Evolutionary conservation across 2,888 invertebrate species (phyloP), one percentile per base, ranked within the genome.

Genomic region (Heliconius erato): DNA sequence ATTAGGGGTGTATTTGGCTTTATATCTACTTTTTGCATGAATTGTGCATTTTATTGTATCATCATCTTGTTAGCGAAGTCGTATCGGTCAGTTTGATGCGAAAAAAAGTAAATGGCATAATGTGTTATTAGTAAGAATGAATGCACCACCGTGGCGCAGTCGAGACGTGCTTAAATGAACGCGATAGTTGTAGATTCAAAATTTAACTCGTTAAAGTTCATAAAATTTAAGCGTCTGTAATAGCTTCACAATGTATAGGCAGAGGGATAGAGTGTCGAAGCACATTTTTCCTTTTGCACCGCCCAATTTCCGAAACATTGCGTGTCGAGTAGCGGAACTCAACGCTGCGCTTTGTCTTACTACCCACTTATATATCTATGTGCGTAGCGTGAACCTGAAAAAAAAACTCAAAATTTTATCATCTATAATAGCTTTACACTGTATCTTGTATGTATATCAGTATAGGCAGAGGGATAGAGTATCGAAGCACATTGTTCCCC

Each of bases 1-100:
- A 95, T 95, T 95, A 93, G 87, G 87, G 89, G 86, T 92, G 93
- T 94, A 91, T 90, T 89, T 93, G 89, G 89, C 90, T 90, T 89
- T 91, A 87, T 89, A 85, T 85, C 81, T 82, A 82, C 80, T 83
- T 86, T 88, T 90, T 88, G 92, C 92, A 89, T 90, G 90, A 92
- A 93, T 92, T 85, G 85, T 91, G 89, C 92, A 94, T 95, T 85
- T 86, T 82, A 44, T 44, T 83, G 83, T 84, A 74, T 79, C 69
- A 69, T 59, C 72, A 32, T 79, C 83, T 85, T 84, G 82, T 84
- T 84, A 84, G 79, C 72, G 81, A 44, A n/a, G 40, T 28, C 19
- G 32, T 54, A 76, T 35, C 65, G 67, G 67, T 40, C 78, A 78
- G 78, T 40, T 67, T 67, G 44, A 26, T 67, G 63, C 44, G n/a